Evolutionary conservation across 2,888 invertebrate species (phyloP), one percentile per base, ranked within the genome.

Genomic region (Andricus quercusramuli): DNA sequence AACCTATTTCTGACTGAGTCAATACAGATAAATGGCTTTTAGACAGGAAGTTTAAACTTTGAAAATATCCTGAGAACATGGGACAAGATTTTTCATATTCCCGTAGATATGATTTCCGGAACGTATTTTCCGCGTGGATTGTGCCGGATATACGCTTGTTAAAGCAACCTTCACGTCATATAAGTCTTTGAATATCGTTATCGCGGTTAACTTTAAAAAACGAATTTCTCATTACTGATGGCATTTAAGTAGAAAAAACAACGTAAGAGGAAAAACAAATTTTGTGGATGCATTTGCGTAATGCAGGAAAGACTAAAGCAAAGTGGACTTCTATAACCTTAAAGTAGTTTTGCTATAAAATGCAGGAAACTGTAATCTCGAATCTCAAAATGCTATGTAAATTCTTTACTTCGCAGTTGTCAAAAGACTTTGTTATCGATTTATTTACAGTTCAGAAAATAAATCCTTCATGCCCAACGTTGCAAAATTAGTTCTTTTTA

Each of bases 111-210:
- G 32, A 74, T 74, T 74, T 74, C 74, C 74, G 74, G 74, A 74
- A 74, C 56, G 74, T 56, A 77, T 77, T 64, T 77, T 77, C 77
- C 77, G 77, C 77, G 64, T 62, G 77, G 77, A 77, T 77, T 68
- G 59, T 68, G 74, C 79, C 83, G 78, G 83, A 83, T 84, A 74
- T 78, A 77, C 44, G 78, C 65, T 37, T 44, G 74, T 79, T 78
- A 77, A 47, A 66, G 78, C 62, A 79, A 64, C 79, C 79, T 74
- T 79, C 83, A 82, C 81, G 81, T 82, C 82, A 83, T 83, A 80
- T 80, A 78, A 79, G 83, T 84, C 84, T 83, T 83, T 86, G 82
- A 78, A 77, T 79, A 77, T 77, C 8, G 74, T 65, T 76, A 80
- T 77, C 41, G 62, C 41, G 62, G 41, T 77, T 77, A 44, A 44